Conservation (phyloP, 2,113 vertebrate species). For the Oreochromis aureus region DNA sequence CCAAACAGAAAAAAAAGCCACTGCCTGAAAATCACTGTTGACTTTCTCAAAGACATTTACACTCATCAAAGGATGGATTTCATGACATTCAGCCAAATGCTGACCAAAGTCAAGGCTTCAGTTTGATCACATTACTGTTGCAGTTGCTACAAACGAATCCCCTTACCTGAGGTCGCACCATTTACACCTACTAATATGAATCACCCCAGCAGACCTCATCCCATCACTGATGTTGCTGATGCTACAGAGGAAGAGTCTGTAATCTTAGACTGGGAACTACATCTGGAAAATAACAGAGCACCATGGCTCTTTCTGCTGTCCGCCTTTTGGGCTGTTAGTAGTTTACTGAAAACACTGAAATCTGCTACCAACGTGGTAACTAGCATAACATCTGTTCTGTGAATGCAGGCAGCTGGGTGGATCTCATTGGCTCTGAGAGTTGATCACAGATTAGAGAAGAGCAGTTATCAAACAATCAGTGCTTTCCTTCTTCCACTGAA, state of each 20-base stretch:
- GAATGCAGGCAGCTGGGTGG: neutral
- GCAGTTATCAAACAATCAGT: neutral
- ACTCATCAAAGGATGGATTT: neutral
- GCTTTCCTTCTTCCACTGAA: neutral
- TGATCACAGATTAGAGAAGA: neutral
- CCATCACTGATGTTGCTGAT: neutral
- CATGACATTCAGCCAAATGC: slow-evolving; percentile 4
- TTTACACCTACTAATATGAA: neutral
- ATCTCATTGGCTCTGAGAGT: neutral
- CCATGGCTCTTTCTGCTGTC: neutral
- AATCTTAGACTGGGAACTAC: neutral
- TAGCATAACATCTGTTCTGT: neutral
- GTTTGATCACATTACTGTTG: slow-evolving; percentile 21
- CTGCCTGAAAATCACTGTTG: neutral
- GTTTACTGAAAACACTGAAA: neutral
- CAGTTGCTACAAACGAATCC: neutral
- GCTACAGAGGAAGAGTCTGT: neutral
- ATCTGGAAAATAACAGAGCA: neutral
- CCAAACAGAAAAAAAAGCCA: neutral
- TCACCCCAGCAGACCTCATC: neutral
- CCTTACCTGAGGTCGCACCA: neutral
- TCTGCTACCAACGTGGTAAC: neutral
- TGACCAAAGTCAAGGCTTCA: slow-evolving; percentile 35
- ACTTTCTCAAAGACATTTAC: slow-evolving; percentile 1
- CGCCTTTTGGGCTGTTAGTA: neutral